Evolutionary conservation across 1,140 invertebrate genomes (phyloP).

Genomic region (Sitobion miscanthi): DNA sequence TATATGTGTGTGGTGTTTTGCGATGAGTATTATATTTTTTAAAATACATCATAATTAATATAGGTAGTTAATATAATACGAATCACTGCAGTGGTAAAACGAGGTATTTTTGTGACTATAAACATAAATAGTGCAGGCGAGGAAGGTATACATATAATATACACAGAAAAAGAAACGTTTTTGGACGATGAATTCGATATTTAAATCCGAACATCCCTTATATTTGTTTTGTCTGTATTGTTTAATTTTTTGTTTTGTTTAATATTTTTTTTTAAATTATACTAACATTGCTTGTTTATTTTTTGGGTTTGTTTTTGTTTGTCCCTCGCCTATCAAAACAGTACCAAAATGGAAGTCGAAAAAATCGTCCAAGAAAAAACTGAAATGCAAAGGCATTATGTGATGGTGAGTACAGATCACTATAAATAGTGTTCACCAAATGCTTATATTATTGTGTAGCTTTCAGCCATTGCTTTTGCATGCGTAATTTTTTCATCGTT

Average conservation of each 20-base stretch:
- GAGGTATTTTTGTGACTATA: neutral
- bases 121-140: neutral
- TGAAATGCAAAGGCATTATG: slow-evolving; percentile 97
- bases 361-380: slow-evolving; percentile 97
- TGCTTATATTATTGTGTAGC: slow-evolving; percentile 4
- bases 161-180: neutral
- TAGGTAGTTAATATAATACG: neutral
- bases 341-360: slow-evolving; percentile 90
- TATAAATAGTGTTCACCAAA: slow-evolving; percentile 18
- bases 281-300: slow-evolving; percentile 57
- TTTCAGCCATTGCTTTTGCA: slow-evolving; percentile 43
- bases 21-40: neutral
- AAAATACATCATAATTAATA: neutral
- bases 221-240: slow-evolving; percentile 43
- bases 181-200: slow-evolving; percentile 35
- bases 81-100: neutral
- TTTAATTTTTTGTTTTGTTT: slow-evolving; percentile 50
- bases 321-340: slow-evolving; percentile 61
- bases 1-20: neutral
- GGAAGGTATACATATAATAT: neutral
- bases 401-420: slow-evolving; percentile 81
- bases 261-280: slow-evolving; percentile 57
- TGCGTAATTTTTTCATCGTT: slow-evolving; percentile 54
- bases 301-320: slow-evolving; percentile 59
- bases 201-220: slow-evolving; percentile 29